phyloP scores from a whole-genome alignment of 2,888 invertebrate species.

The Pristionchus fissidentatus region DNA sequence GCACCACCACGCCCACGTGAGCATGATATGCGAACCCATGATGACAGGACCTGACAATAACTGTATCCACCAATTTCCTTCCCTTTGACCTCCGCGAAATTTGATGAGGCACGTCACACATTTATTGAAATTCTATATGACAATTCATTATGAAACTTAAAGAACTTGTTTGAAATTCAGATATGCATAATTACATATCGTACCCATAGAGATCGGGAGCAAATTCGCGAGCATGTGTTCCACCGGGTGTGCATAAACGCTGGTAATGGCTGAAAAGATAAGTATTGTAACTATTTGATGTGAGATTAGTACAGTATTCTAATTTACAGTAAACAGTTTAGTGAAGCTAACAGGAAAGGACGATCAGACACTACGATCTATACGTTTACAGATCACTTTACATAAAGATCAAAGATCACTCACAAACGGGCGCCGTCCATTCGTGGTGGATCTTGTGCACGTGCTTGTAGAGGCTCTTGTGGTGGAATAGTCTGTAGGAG shows the following conservation, averaged over 20 bases:
- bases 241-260: conserved; percentile 66
- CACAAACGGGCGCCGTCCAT: conserved; percentile 88
- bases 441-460: conserved; percentile 90
- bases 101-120: too few relatives aligned
- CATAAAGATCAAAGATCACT: conserved; percentile 47
- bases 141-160: too few relatives aligned
- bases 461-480: conserved; percentile 84
- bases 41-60: conserved; percentile 77
- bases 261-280: conserved; percentile 61
- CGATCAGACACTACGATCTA: too few relatives aligned
- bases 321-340: too few relatives aligned
- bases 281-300: too few relatives aligned
- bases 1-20: conserved; percentile 82
- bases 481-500: conserved; percentile 84
- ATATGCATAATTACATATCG: too few relatives aligned
- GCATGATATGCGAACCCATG: conserved; percentile 84
- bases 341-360: too few relatives aligned
- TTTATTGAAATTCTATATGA: too few relatives aligned
- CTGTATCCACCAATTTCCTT: too few relatives aligned
- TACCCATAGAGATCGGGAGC: conserved; percentile 80
- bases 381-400: conserved; percentile 1
- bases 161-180: too few relatives aligned
- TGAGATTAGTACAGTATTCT: too few relatives aligned
- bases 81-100: too few relatives aligned
- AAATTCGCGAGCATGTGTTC: conserved; percentile 82